A percentile compares a stretch with the other conserved stretches of the same genome.
Evolutionary conservation across 2,113 vertebrate genomes (phyloP).

Genomic region (Poecilia latipinna): DNA sequence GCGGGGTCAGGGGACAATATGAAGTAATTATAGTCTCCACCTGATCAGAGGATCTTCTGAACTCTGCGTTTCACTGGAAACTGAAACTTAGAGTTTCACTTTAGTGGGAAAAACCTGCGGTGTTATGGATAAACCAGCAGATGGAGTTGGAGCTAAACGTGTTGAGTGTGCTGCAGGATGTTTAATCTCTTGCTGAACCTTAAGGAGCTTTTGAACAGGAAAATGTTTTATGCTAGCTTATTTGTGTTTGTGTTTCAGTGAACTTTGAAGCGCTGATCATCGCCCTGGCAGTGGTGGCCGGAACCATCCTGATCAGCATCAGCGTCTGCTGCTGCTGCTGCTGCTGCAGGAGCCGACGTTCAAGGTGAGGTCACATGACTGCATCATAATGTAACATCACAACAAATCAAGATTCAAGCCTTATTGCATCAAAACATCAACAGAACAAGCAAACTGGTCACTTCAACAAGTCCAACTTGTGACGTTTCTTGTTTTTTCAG

Average conservation of each 20-base stretch:
- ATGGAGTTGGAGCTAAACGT: slow-evolving; percentile 34
- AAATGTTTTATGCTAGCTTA: neutral
- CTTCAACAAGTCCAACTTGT: too few species aligned
- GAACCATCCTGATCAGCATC: slow-evolving; percentile 77
- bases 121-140: slow-evolving; percentile 38
- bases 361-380: slow-evolving; percentile 69
- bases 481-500: too few species aligned
- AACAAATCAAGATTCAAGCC: too few species aligned
- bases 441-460: too few species aligned
- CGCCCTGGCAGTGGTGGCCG: slow-evolving; percentile 79
- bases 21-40: too few species aligned
- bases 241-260: slow-evolving; percentile 71
- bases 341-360: slow-evolving; percentile 72
- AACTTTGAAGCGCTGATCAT: slow-evolving; percentile 90
- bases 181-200: too few species aligned
- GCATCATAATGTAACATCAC: too few species aligned
- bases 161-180: too few species aligned
- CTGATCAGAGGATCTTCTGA: neutral
- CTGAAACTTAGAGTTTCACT: neutral
- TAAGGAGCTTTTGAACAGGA: neutral
- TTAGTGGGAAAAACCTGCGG: neutral
- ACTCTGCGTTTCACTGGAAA: neutral
- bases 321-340: slow-evolving; percentile 85
- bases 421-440: too few species aligned
- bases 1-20: too few species aligned